Conservation (phyloP, 2,797 vertebrate species). For the Chelon auratus region DNA sequence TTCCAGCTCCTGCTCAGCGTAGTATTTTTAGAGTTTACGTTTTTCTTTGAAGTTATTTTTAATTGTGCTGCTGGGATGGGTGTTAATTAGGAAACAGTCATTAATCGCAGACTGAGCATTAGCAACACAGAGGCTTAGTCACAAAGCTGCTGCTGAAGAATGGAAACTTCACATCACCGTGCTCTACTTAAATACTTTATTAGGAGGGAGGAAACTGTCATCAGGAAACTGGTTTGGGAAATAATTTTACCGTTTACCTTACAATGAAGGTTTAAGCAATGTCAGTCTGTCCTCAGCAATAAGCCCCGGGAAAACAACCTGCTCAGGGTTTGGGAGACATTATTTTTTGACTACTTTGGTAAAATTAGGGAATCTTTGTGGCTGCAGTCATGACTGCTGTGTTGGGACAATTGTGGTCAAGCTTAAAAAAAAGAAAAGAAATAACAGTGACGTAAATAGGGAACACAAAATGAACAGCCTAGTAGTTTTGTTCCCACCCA, state of each 20-base stretch:
- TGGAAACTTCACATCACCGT: constrained; percentile 51
- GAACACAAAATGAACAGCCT: no score
- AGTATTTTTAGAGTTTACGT: constrained; percentile 66
- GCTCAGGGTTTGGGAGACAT: no score
- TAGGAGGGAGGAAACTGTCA: neutral
- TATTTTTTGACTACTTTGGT: no score
- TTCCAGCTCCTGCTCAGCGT: constrained; percentile 45
- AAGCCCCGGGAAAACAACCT: neutral
- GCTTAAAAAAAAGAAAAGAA: no score
- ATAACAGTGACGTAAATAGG: no score
- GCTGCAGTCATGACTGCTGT: no score
- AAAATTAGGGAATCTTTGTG: no score
- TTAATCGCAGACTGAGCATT: constrained; percentile 65
- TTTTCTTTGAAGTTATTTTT: constrained; percentile 82
- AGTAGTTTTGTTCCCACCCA: no score
- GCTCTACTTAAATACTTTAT: constrained; percentile 48
- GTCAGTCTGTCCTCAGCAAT: neutral
- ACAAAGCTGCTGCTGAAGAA: constrained; percentile 63
- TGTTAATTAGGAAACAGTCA: constrained; percentile 77
- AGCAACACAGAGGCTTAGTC: constrained; percentile 55
- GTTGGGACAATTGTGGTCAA: no score
- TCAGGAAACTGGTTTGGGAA: neutral
- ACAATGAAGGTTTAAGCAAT: neutral
- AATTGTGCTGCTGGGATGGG: constrained; percentile 71
- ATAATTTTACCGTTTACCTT: neutral